Evolutionary conservation across 30 jellyfish, hydroid and myxozoan species (phyloP).

Genomic region (Cassiopea xamachana): DNA sequence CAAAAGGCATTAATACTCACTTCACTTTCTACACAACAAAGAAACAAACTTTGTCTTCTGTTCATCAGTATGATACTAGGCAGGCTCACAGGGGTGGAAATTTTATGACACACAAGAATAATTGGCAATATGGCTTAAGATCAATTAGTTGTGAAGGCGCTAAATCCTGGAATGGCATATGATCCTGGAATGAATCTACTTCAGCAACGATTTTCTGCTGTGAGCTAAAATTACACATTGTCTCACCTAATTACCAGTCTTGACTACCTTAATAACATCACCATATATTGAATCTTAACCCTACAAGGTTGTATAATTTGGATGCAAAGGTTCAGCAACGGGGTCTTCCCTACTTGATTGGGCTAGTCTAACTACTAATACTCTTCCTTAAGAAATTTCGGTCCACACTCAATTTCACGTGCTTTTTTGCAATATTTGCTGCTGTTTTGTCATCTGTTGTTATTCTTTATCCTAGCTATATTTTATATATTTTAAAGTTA

Average conservation of each 20-base stretch:
- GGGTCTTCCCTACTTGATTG: not conserved
- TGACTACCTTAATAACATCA: not conserved
- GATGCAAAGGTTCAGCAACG: not conserved
- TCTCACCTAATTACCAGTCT: not conserved
- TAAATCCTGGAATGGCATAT: constrained; percentile 4
- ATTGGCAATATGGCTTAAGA: constrained; percentile 47
- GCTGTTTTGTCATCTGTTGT: not conserved
- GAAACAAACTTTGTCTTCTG: not conserved
- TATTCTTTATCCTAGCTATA: not conserved
- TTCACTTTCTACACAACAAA: too few species aligned
- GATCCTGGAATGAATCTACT: not conserved
- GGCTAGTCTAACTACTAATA: not conserved
- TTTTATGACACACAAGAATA: constrained; percentile 40
- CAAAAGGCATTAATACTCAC: too few species aligned
- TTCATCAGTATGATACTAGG: constrained; percentile 57
- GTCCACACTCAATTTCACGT: not conserved
- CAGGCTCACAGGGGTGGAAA: constrained; percentile 41
- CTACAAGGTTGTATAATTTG: not conserved
- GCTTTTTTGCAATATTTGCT: not conserved
- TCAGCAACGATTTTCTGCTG: not conserved
- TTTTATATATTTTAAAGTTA: not conserved
- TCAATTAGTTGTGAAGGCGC: constrained; percentile 41
- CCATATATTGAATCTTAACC: not conserved
- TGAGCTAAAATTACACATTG: not conserved
- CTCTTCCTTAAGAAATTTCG: not conserved